phyloP scores from a whole-genome alignment of 2,113 vertebrate species.

The Salvator merianae region DNA sequence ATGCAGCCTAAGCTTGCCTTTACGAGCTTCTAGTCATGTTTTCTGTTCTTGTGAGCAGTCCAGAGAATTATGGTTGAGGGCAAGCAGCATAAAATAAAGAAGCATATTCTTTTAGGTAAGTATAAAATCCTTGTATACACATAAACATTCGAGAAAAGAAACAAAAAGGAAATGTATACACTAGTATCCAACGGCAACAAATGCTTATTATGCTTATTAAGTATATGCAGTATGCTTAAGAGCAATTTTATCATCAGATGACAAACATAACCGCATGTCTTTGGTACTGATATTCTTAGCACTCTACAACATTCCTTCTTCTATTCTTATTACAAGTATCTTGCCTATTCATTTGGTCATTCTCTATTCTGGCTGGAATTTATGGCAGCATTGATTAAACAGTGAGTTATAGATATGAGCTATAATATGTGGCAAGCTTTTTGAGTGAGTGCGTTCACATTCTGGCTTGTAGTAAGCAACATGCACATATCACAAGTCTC shows the following conservation, averaged over 20 bases:
- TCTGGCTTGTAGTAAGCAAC: neutral
- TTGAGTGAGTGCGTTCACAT: neutral
- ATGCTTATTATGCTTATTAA: neutral
- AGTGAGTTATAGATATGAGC: constrained; percentile 7
- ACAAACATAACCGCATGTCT: neutral
- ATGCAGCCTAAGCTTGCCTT: too few relatives aligned
- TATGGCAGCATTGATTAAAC: neutral
- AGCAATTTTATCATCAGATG: neutral
- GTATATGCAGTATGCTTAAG: too few relatives aligned
- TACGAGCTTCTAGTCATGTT: too few relatives aligned
- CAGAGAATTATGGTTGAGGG: too few relatives aligned
- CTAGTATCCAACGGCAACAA: neutral
- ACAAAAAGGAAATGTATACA: neutral
- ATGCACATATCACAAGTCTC: neutral
- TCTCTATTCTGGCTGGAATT: neutral
- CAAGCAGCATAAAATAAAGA: neutral
- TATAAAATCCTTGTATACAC: neutral
- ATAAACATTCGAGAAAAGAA: neutral
- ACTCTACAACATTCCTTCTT: neutral
- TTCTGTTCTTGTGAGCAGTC: too few relatives aligned
- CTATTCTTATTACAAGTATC: neutral
- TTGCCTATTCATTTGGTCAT: neutral
- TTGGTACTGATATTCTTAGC: neutral
- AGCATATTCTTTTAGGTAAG: neutral
- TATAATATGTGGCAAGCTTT: neutral